A percentile compares a stretch with the other conserved stretches of the same genome.
Evolutionary conservation across 2,797 vertebrate genomes (phyloP).

Genomic region (Gambelia wislizenii): DNA sequence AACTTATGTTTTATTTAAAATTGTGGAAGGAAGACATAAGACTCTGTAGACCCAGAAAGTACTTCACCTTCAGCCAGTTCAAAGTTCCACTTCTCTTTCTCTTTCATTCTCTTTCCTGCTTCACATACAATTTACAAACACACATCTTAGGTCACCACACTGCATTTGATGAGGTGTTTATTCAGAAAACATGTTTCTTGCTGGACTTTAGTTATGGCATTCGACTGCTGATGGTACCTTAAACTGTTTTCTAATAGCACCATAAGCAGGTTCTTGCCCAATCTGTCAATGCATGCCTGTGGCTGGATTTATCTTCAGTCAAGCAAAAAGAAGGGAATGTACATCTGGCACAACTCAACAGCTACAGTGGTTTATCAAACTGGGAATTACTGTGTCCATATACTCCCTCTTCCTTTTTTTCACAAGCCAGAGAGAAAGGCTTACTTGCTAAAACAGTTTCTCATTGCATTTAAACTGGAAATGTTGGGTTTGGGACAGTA

Average conservation of each 20-base stretch:
- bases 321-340: neutral
- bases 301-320: neutral
- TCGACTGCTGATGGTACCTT: neutral
- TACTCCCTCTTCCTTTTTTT: neutral
- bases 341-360: neutral
- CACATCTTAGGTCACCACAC: neutral
- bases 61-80: neutral
- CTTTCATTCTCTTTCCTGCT: neutral
- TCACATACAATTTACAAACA: neutral
- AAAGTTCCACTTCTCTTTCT: neutral
- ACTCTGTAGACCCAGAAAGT: neutral
- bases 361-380: neutral
- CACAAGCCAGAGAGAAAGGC: neutral
- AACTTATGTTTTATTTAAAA: neutral
- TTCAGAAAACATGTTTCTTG: neutral
- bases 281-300: too few relatives aligned
- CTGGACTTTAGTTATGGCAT: neutral
- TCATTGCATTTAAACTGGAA: neutral
- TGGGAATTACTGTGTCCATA: neutral
- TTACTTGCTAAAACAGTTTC: neutral
- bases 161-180: neutral
- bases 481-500: neutral
- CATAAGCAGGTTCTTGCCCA: neutral
- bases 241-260: neutral
- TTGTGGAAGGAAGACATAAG: neutral